phyloP scores from a whole-genome alignment of 2,797 vertebrate genomes.

The Fundulus diaphanus region DNA sequence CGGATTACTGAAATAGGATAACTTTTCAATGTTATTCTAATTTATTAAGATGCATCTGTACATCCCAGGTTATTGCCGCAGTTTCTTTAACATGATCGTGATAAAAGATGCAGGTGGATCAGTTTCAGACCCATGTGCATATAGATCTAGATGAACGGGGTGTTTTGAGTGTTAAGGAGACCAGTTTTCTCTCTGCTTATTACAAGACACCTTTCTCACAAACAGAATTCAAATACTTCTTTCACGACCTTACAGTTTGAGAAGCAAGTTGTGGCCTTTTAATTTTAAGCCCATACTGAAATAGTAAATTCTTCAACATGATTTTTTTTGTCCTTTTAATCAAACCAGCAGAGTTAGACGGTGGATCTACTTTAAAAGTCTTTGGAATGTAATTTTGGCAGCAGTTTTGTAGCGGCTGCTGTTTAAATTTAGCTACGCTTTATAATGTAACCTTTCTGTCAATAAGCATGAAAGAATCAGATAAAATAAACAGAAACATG shows the following conservation, averaged over 20 bases:
- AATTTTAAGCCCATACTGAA: slow-evolving; percentile 35
- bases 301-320: slow-evolving; percentile 55
- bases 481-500: slow-evolving; percentile 21
- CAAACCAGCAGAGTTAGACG: slow-evolving; percentile 18
- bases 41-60: not conserved
- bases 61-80: slow-evolving; percentile 40
- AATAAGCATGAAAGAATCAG: slow-evolving; percentile 32
- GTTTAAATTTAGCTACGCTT: slow-evolving; percentile 6
- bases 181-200: slow-evolving; percentile 13
- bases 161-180: slow-evolving; percentile 13
- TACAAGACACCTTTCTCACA: slow-evolving; percentile 8
- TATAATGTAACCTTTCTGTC: slow-evolving; percentile 18
- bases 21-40: not conserved
- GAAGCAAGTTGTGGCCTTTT: slow-evolving; percentile 20
- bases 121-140: slow-evolving; percentile 16
- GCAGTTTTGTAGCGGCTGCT: slow-evolving; percentile 25
- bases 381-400: slow-evolving; percentile 47
- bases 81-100: slow-evolving; percentile 32
- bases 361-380: slow-evolving; percentile 12
- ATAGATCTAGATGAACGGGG: slow-evolving; percentile 29
- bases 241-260: not conserved
- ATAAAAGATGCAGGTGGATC: slow-evolving; percentile 25
- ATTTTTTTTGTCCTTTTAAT: not conserved
- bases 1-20: not conserved
- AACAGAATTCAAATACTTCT: slow-evolving; percentile 5